Percentiles rank a stretch among this genome's conserved stretches.
phyloP scores from a whole-genome alignment of 1,140 invertebrate genomes.

The Coptotermes formosanus region DNA sequence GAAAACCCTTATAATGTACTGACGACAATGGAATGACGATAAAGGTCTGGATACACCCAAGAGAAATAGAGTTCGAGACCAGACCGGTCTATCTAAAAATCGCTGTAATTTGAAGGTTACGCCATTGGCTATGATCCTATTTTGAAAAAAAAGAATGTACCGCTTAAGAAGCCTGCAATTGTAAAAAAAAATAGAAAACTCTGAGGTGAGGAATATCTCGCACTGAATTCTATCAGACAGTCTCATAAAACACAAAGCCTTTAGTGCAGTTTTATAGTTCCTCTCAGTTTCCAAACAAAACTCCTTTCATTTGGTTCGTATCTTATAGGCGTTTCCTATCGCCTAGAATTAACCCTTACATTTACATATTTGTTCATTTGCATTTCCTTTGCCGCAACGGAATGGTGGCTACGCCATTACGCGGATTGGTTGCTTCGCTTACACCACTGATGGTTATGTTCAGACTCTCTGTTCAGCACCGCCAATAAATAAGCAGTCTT shows the following conservation, averaged over 20 bases:
- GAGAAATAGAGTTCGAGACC: too few species aligned
- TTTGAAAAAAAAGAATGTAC: too few species aligned
- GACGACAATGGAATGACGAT: too few species aligned
- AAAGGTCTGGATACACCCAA: too few species aligned
- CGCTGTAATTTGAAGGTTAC: too few species aligned
- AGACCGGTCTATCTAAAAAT: too few species aligned
- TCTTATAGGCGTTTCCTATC: background rate
- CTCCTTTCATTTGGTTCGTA: too few species aligned
- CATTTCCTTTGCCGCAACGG: background rate
- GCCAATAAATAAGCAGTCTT: background rate
- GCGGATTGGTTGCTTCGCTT: background rate
- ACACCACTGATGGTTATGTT: background rate
- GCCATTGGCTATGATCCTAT: too few species aligned
- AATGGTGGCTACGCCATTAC: background rate
- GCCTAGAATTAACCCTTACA: background rate
- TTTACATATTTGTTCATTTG: background rate
- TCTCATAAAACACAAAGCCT: background rate
- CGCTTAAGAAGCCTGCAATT: background rate
- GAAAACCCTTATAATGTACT: too few species aligned
- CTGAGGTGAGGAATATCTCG: background rate
- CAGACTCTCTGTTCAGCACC: background rate
- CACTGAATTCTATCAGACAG: background rate
- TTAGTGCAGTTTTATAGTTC: background rate
- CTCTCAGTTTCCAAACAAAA: background rate
- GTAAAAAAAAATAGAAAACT: background rate